Conservation (phyloP, 1,140 invertebrate species). For the Papilio machaon region DNA sequence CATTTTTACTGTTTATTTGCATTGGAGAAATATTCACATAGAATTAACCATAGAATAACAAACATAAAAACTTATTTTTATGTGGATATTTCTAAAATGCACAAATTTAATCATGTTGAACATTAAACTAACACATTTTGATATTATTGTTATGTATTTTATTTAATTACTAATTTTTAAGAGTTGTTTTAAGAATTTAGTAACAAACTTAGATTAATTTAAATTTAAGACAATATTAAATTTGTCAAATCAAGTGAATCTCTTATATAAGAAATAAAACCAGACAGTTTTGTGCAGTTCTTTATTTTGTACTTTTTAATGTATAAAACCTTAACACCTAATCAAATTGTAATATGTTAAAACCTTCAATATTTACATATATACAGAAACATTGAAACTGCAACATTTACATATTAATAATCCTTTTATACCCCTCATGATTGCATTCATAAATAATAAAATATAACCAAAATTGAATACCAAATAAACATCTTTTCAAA, state of each 20-base stretch:
- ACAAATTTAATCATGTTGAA: neutral
- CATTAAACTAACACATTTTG: neutral
- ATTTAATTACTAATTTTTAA: neutral
- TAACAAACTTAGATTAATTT: neutral
- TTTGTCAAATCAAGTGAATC: constrained; percentile 21
- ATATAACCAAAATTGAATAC: neutral
- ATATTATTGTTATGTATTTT: neutral
- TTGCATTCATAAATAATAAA: constrained; percentile 5
- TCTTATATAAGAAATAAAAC: constrained; percentile 39
- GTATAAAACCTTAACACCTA: constrained; percentile 46
- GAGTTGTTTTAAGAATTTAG: neutral
- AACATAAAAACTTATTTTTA: neutral
- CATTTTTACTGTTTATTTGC: too few relatives aligned
- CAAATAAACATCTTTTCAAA: neutral
- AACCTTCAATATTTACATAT: constrained; percentile 51
- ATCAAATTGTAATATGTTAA: constrained; percentile 35
- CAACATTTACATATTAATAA: neutral
- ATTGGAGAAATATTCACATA: too few relatives aligned
- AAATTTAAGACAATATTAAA: neutral
- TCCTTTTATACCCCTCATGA: neutral
- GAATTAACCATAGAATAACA: too few relatives aligned
- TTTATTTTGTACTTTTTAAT: constrained; percentile 61
- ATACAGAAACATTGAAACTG: constrained; percentile 38
- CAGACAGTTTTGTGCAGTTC: constrained; percentile 45
- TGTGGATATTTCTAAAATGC: neutral